Evolutionary conservation across 2,888 invertebrate genomes (phyloP), one percentile per base, ranked within the genome.

Genomic region (Aquatica leii): DNA sequence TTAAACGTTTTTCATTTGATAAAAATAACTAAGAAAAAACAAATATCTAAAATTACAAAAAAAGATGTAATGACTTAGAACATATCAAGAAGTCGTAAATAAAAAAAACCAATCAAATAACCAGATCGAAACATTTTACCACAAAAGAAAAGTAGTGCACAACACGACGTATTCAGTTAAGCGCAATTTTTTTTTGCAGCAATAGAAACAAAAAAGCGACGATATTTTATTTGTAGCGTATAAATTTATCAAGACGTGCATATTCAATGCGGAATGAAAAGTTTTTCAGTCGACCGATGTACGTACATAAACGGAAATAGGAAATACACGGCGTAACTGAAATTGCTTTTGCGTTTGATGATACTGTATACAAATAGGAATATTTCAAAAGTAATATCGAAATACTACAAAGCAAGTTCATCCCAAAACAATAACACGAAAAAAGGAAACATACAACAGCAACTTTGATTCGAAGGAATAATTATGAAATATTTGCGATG

Each of bases 341-440:
- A 46, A 46, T 46, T 46, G 46, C 46, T 18, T 46, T 18, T 11
- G 46, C 20, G 17, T 46, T 46, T 46, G 46, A 46, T 46, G 46
- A 46, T 46, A 8, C 46, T 46, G 46, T 46, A 46, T 46, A 46
- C 46, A 46, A 18, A 18, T 20, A 46, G 46, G 20, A 18, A 46
- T 46, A 46, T 46, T 46, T 46, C 18, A 46, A 46, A 46, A 46
- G 46, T 18, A 46, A 46, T 46, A 46, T 46, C 46, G 46, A 46
- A 46, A 46, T 18, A 20, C 46, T n/a, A 46, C 18, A 18, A 20
- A 5, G 46, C 18, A 11, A 18, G 11, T 46, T 18, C 11, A 43
- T 17, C 5, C 17, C 8, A 14, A 14, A 17, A 14, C 4, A 14
- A 17, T 3, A 43, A 43, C 41, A 18, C 20, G 18, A 18, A 46